Evolutionary conservation across 2,113 vertebrate species (phyloP).

Genomic region (Perca flavescens): DNA sequence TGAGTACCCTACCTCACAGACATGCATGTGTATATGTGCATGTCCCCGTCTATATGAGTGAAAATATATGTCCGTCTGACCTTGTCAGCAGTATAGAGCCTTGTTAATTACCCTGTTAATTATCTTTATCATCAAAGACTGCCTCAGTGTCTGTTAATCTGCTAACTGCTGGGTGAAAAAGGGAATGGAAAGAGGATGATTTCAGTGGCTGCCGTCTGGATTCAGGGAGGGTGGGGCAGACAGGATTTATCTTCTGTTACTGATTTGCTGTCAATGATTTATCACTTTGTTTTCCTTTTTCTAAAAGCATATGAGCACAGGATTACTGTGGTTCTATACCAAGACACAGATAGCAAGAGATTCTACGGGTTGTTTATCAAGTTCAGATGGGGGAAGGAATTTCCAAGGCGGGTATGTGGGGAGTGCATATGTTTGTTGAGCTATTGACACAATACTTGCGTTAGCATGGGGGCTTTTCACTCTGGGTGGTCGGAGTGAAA

Average conservation of each 20-base stretch:
- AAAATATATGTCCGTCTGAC: constrained; percentile 17
- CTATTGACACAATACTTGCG: constrained; percentile 21
- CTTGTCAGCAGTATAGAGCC: constrained; percentile 53
- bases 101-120: constrained; percentile 73
- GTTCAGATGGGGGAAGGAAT: constrained; percentile 36
- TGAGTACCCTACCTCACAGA: not conserved
- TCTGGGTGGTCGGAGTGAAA: not conserved
- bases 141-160: constrained; percentile 31
- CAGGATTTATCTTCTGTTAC: constrained; percentile 57
- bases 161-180: constrained; percentile 58
- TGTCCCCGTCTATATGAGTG: not conserved
- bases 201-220: constrained; percentile 32
- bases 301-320: constrained; percentile 26
- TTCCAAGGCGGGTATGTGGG: constrained; percentile 8
- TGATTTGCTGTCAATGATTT: constrained; percentile 65
- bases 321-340: constrained; percentile 41
- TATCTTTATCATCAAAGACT: constrained; percentile 63
- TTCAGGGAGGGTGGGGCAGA: constrained; percentile 40
- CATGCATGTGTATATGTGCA: not conserved
- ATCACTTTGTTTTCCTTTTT: constrained; percentile 67
- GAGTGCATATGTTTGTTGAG: constrained; percentile 19
- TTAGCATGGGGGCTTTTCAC: not conserved
- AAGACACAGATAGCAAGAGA: constrained; percentile 13
- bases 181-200: constrained; percentile 18
- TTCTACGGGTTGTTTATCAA: constrained; percentile 39